phyloP scores from a whole-genome alignment of 2,797 vertebrate genomes.

The Falco peregrinus region DNA sequence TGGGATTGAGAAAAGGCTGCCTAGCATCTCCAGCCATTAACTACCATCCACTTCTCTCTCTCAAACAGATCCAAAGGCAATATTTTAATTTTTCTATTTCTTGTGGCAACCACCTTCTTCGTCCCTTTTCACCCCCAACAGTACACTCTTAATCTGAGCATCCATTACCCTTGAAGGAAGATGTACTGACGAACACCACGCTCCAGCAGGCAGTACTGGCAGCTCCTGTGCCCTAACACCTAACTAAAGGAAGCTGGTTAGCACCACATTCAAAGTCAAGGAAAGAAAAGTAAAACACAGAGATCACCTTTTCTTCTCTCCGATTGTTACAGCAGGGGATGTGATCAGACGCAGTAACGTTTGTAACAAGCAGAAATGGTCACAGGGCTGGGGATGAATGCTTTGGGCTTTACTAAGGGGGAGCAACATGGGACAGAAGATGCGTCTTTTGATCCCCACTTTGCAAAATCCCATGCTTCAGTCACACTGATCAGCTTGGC shows the following conservation, averaged over 20 bases:
- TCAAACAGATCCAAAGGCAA: not conserved
- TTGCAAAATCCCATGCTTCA: not conserved
- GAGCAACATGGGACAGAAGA: not conserved
- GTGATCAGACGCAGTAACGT: accelerated
- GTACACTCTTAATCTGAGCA: not conserved
- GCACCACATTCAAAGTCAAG: not conserved
- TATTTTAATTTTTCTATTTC: not conserved
- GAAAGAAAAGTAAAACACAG: not conserved
- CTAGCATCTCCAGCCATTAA: not conserved
- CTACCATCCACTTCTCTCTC: not conserved
- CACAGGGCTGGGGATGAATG: accelerated
- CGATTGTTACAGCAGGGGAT: not conserved
- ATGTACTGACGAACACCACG: accelerated
- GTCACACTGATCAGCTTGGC: not conserved
- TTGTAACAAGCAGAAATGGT: not conserved
- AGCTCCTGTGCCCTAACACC: not conserved
- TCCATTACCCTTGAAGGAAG: not conserved
- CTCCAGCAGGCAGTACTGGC: accelerated
- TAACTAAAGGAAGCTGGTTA: not conserved
- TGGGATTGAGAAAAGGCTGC: not conserved
- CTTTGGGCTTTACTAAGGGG: not conserved
- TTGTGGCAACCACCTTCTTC: not conserved
- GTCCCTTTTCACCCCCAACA: not conserved
- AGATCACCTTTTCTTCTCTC: not conserved
- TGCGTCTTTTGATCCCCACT: not conserved